Evolutionary conservation across 2,797 vertebrate species (phyloP), one percentile per base, ranked within the genome.

Genomic region (Ctenosaura bakeri): DNA sequence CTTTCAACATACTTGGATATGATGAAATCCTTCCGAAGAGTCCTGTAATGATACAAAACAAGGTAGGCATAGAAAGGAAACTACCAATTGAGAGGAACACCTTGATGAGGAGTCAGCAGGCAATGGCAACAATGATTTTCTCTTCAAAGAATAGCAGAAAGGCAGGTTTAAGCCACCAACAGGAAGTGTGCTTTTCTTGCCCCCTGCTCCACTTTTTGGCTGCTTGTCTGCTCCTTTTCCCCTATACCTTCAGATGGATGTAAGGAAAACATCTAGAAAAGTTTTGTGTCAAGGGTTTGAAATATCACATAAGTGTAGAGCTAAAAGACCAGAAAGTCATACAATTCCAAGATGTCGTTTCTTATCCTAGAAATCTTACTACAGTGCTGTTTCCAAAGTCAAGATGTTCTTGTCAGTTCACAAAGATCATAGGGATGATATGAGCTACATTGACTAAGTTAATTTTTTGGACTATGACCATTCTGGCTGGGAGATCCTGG

Each of bases 1-100:
- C 97, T 95, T 14, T 98, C 97, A 42, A 98, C 94, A 29, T 98
- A 98, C 92, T 98, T 98, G 2, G 97, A 97, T 94, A 97, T 80
- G 88, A 98, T 98, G 94, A 98, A 98, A 32, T 97, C 96, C 92
- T 97, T 98, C 76, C 96, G 93, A 78, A 91, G 90, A 24, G 74
- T 80, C 97, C 97, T 98, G 91, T 54, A 83, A 89, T 35, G 83
- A 14, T 80, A 35, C 35, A 85, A 1, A 10, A 29, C 38, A 85
- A 77, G 35, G 3, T 54, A 66, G 35, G 3, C 56, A 62, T 29
- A 89, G 46, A 82, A 7, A 86, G 13, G 22, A 76, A 35, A 78
- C 7, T 10, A 79, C 29, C 0, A 0, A 66, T 20, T 7, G 18
- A 35, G 76, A 0, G 2, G 69, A 29, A 9, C 24, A 6, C 1